Evolutionary conservation across 2,113 vertebrate species (phyloP), one percentile per base, ranked within the genome.

Genomic region (Capra hircus): DNA sequence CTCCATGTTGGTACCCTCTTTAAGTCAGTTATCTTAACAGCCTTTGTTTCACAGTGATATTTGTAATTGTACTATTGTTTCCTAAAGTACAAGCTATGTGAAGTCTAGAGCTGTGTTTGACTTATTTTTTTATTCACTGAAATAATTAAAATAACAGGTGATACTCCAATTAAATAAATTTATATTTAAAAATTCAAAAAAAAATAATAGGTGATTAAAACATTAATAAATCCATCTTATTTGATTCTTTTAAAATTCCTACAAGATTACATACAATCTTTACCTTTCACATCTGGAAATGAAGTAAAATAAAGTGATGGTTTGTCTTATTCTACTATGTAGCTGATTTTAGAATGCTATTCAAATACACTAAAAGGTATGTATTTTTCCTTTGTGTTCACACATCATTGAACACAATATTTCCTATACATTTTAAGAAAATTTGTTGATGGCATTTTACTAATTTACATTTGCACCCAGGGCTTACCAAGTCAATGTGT

Each of bases 401-500:
- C 74, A 94, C 25, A 85, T 94, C 45, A 88, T 15, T 87, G 53
- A 93, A 94, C 2, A 77, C 53, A 90, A n/a, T 55, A 30, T 82
- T 53, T 88, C 91, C 23, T 87, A 96, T 88, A 85, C 71, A 43
- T 88, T 88, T 93, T 60, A 77, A 91, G 77, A 96, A 16, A 80
- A 81, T 84, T 74, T 88, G 85, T 90, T 84, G 91, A 45, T 95
- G 48, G 40, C 80, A 11, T 33, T 90, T 7, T 52, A 55, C 40
- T 40, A 74, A 40, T 95, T 94, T 90, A 62, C 5, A 55, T 92
- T 55, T 92, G 55, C 40, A 95, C 64, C 27, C 25, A 88, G 74
- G 89, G 23, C 52, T 93, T 95, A 94, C 81, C n/a, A 85, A 95
- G 52, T 96, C 88, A 94, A 94, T 88, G 45, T n/a, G 25, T 78